These are phyloP conservation scores for Panagrolaimus sp. DNA, from an alignment of 1,140 invertebrate genomes.

Conservation along the genomic window DNA sequence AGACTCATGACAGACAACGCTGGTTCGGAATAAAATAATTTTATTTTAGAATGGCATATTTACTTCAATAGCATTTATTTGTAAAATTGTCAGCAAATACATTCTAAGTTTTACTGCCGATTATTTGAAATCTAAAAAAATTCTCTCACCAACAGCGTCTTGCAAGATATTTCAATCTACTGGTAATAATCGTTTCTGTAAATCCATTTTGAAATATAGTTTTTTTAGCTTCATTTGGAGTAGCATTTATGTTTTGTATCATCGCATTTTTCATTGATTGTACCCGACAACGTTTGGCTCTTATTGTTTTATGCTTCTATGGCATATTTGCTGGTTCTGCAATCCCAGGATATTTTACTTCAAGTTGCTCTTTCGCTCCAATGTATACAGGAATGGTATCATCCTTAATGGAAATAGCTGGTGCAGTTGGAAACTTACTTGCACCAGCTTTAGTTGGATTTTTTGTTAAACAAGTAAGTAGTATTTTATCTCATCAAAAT, in stretches of 20 bases:
- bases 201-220: neutral
- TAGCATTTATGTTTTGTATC: conserved; percentile 12
- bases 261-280: conserved; percentile 26
- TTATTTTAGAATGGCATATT: conserved; percentile 36
- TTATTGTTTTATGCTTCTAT: conserved; percentile 17
- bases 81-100: conserved; percentile 26
- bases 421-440: neutral
- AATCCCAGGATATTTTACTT: conserved; percentile 12
- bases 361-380: conserved; percentile 13
- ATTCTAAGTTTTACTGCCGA: conserved; percentile 16
- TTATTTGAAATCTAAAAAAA: conserved; percentile 15
- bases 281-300: conserved; percentile 7
- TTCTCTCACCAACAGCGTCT: conserved; percentile 21
- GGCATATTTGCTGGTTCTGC: neutral
- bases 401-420: neutral
- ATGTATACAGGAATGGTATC: neutral
- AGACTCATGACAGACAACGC: neutral
- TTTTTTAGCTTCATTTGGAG: conserved; percentile 22
- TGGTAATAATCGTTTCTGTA: no score
- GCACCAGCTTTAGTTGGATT: neutral
- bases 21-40: neutral
- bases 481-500: neutral
- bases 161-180: conserved; percentile 27
- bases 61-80: conserved; percentile 27
- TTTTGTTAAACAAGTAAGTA: neutral